These are phyloP conservation scores for Alectura lathami DNA, from an alignment of 2,113 vertebrate species.

Conservation along the genomic window DNA sequence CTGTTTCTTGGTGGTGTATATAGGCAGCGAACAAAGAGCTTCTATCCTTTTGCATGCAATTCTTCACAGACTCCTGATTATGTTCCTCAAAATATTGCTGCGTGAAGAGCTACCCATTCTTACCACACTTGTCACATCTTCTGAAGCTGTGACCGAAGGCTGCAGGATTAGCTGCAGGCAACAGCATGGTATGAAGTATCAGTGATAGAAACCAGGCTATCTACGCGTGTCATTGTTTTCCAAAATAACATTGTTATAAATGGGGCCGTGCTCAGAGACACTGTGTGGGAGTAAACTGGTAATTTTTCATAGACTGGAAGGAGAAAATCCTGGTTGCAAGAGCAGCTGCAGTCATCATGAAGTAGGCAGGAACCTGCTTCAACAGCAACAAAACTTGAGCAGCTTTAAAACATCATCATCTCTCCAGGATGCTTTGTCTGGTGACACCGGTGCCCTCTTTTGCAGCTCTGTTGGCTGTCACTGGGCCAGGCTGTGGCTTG, in stretches of 20 bases:
- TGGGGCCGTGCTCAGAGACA: fast-evolving
- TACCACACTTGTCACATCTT: background rate
- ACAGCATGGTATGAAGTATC: background rate
- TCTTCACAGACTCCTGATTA: background rate
- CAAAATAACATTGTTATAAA: background rate
- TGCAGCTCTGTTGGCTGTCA: background rate
- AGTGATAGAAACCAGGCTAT: background rate
- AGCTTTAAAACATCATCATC: background rate
- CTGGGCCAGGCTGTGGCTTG: background rate
- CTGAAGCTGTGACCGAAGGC: background rate
- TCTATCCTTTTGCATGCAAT: background rate
- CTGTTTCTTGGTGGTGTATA: background rate
- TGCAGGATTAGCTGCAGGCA: background rate
- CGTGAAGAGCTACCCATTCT: background rate
- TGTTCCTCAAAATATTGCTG: background rate
- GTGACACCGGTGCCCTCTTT: background rate
- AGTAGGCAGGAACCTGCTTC: background rate
- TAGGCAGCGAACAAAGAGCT: background rate
- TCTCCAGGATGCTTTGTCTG: background rate
- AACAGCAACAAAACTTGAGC: background rate
- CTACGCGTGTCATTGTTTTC: background rate
- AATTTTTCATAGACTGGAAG: background rate
- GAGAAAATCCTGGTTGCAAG: background rate
- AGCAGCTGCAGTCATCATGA: background rate
- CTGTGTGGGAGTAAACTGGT: background rate